These are phyloP conservation scores for Holothuria glaberrima DNA, from an alignment of 35 echinoderm and acorn worm genomes.

Conservation along the genomic window DNA sequence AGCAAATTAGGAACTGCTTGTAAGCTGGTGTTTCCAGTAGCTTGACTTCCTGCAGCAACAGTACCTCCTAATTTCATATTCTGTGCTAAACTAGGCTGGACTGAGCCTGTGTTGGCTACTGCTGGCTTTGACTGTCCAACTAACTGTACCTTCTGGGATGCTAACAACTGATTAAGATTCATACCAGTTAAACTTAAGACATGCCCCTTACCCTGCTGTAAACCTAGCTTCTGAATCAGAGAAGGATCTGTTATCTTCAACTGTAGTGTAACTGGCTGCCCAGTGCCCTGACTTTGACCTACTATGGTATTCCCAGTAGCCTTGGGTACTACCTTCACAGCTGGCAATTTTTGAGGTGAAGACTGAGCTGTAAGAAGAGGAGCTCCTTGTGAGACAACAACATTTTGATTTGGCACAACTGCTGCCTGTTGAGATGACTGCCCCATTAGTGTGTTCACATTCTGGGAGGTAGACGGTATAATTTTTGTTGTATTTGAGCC, in stretches of 20 bases:
- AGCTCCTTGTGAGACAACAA: conserved; percentile 29
- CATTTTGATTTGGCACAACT: conserved; percentile 5
- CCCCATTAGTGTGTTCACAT: not conserved
- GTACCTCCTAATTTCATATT: conserved; percentile 1
- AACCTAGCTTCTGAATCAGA: conserved; percentile 60
- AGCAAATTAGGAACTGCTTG: conserved; percentile 8
- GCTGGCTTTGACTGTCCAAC: conserved; percentile 1
- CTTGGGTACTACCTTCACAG: conserved; percentile 44
- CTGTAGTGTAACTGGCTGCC: conserved; percentile 73
- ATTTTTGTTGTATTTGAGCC: conserved; percentile 1
- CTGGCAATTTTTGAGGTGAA: conserved; percentile 26
- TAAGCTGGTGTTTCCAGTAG: conserved; percentile 1
- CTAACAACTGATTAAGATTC: conserved; percentile 58
- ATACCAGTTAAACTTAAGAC: conserved; percentile 37
- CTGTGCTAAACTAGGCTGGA: not conserved
- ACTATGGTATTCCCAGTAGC: conserved; percentile 1
- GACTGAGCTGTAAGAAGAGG: conserved; percentile 42
- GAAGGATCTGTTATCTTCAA: conserved; percentile 60
- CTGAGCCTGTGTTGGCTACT: not conserved
- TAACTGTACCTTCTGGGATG: conserved; percentile 63
- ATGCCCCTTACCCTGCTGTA: conserved; percentile 39
- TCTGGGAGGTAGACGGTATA: conserved; percentile 28
- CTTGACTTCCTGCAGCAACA: not conserved
- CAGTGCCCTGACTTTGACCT: not conserved
- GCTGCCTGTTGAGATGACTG: conserved; percentile 22